A percentile compares a stretch with the other conserved stretches of the same genome.
Evolutionary conservation across 1,140 invertebrate genomes (phyloP).

Genomic region (Meloidogyne floridensis): DNA sequence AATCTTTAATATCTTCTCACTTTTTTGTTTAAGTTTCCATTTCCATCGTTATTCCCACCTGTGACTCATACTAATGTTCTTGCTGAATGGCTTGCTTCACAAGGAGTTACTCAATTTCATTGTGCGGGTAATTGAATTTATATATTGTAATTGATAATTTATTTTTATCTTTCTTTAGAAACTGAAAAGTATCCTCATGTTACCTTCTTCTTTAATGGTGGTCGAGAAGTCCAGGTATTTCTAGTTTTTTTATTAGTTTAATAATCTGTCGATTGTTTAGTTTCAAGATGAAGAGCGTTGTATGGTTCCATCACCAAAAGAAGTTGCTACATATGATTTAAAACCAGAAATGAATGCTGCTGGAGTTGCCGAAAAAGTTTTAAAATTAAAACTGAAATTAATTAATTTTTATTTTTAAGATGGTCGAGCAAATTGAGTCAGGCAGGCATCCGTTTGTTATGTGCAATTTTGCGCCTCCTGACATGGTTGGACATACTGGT

Average conservation of each 20-base stretch:
- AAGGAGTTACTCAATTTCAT: constrained; percentile 67
- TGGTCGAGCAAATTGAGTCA: constrained; percentile 66
- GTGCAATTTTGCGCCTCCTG: constrained; percentile 70
- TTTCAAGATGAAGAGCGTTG: constrained; percentile 68
- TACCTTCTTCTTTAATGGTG: constrained; percentile 70
- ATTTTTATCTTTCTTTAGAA: constrained; percentile 52
- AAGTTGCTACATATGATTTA: constrained; percentile 68
- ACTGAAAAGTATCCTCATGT: constrained; percentile 70
- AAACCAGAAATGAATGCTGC: constrained; percentile 68
- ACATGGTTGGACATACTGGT: constrained; percentile 70
- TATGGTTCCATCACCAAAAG: constrained; percentile 69
- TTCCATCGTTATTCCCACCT: constrained; percentile 68
- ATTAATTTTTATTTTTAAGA: constrained; percentile 52
- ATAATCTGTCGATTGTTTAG: not conserved
- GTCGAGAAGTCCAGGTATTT: constrained; percentile 63
- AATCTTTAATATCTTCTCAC: not conserved
- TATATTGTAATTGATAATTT: not conserved
- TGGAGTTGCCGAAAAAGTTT: constrained; percentile 67
- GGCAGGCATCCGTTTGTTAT: constrained; percentile 68
- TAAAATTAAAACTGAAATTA: not conserved
- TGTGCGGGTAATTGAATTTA: constrained; percentile 65
- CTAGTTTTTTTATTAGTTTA: not conserved
- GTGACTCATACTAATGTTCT: constrained; percentile 67
- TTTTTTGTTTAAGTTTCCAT: constrained; percentile 60
- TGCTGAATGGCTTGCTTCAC: constrained; percentile 67